These are phyloP conservation scores for Alloplasta piceator DNA, from an alignment of 2,888 invertebrate genomes.

Conservation along the genomic window DNA sequence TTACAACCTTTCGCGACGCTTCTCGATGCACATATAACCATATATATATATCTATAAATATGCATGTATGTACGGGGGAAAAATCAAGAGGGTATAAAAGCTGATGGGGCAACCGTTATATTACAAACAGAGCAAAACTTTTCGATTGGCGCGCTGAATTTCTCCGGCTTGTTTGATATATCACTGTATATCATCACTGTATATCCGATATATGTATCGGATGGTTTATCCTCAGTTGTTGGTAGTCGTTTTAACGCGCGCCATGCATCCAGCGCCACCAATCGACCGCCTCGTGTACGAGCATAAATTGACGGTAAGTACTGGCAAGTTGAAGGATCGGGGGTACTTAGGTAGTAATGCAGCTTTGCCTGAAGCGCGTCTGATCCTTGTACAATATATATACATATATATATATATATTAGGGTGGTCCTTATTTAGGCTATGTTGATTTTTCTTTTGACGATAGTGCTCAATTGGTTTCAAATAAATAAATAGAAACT, in stretches of 20 bases:
- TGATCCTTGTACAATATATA: constrained; percentile 23
- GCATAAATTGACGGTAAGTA: constrained; percentile 74
- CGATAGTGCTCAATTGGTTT: no score
- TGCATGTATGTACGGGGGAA: neutral
- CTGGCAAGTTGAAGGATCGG: constrained; percentile 63
- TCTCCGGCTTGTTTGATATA: constrained; percentile 24
- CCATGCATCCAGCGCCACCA: constrained; percentile 31
- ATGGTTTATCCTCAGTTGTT: no score
- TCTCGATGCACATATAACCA: neutral
- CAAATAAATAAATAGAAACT: no score
- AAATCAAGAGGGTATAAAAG: constrained; percentile 7
- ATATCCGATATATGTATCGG: no score
- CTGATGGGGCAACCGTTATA: neutral
- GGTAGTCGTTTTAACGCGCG: constrained; percentile 35
- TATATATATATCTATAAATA: neutral
- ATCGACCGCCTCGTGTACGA: constrained; percentile 48
- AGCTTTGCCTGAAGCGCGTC: constrained; percentile 72
- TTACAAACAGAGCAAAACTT: neutral
- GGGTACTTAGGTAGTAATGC: constrained; percentile 76
- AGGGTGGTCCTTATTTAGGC: no score
- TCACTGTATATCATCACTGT: no score
- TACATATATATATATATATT: neutral
- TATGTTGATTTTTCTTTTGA: no score
- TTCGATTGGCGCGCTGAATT: constrained; percentile 7
- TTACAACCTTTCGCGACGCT: constrained; percentile 47